Evolutionary conservation across 2,797 vertebrate species (phyloP), one percentile per base, ranked within the genome.

Genomic region (Coregonus suidteri): DNA sequence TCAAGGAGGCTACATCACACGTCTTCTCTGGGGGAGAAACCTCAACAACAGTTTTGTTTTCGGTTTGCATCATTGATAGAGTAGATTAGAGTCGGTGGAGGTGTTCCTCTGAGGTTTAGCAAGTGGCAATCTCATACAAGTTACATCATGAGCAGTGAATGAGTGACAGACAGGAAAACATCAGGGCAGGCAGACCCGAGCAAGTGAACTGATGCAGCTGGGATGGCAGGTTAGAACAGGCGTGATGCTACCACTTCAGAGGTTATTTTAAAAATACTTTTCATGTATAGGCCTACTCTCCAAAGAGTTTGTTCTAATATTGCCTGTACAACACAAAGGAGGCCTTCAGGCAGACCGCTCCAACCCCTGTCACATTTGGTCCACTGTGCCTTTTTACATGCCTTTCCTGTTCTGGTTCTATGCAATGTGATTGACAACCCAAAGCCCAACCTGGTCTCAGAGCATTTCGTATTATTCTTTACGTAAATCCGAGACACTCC

Each of bases 161-260:
- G 16, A 56, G 18, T n/a, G 71, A 52, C 15, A 82, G 65, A 85
- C 80, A 88, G 87, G 83, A 89, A 89, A 81, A 79, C 80, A 81
- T 64, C 74, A 25, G 65, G 41, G 75, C 54, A 77, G 86, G 74
- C 54, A 77, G 84, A 77, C 82, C 74, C 72, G 71, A 77, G 78
- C 90, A 91, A 90, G 88, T 91, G 91, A 85, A 87, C 77, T 78
- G 81, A 84, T 89, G 84, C 85, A 89, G 83, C 82, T 80, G 79
- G 31, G 81, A 79, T 86, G 71, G 62, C 77, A 78, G 71, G 84
- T 62, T 73, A 69, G 25, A 66, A 77, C 74, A 75, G 31, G 31
- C 13, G 25, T 67, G 31, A 47, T 47, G 65, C 65, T 67, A 31
- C 31, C 25, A 67, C 65, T 31, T 30, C 11, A 4, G 14, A 67